These are phyloP conservation scores for Hoplodrina ambigua DNA, from an alignment of 2,888 invertebrate species.

Conservation along the genomic window DNA sequence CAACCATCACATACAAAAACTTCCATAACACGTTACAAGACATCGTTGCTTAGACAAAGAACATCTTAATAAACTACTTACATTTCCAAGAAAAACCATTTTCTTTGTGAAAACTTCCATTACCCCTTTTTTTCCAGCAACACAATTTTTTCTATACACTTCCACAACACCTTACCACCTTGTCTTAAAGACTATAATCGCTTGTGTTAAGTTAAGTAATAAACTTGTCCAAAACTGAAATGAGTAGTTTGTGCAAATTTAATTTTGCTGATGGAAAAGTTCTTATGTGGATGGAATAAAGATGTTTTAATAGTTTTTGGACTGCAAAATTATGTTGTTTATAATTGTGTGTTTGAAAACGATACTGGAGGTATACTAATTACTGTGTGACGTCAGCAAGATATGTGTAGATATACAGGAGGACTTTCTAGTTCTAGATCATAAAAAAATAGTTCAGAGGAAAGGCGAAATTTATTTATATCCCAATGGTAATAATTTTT, in stretches of 20 bases:
- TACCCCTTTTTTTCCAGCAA: slow-evolving; percentile 39
- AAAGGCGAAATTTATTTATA: too few species aligned
- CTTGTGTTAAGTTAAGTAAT: not conserved
- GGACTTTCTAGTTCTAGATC: too few species aligned
- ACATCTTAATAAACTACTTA: slow-evolving; percentile 31
- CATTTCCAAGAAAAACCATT: slow-evolving; percentile 37
- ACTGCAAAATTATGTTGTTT: slow-evolving; percentile 33
- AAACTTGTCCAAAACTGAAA: slow-evolving; percentile 43
- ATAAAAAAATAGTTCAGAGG: too few species aligned
- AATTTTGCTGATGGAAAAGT: slow-evolving; percentile 31
- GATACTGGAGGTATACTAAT: slow-evolving; percentile 50
- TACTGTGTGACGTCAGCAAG: slow-evolving; percentile 22
- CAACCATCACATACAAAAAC: slow-evolving; percentile 9
- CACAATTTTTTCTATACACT: slow-evolving; percentile 23
- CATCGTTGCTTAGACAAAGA: slow-evolving; percentile 10
- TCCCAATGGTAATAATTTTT: too few species aligned
- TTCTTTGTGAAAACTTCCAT: slow-evolving; percentile 56
- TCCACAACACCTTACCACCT: not conserved
- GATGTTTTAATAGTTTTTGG: not conserved
- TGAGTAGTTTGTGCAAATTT: slow-evolving; percentile 42
- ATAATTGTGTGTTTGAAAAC: slow-evolving; percentile 22
- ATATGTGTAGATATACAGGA: not conserved
- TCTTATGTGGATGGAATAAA: slow-evolving; percentile 2
- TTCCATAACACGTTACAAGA: slow-evolving; percentile 28
- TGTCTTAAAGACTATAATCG: slow-evolving; percentile 13